Evolutionary conservation across 2,113 vertebrate genomes (phyloP).

Genomic region (Rhineura floridana): DNA sequence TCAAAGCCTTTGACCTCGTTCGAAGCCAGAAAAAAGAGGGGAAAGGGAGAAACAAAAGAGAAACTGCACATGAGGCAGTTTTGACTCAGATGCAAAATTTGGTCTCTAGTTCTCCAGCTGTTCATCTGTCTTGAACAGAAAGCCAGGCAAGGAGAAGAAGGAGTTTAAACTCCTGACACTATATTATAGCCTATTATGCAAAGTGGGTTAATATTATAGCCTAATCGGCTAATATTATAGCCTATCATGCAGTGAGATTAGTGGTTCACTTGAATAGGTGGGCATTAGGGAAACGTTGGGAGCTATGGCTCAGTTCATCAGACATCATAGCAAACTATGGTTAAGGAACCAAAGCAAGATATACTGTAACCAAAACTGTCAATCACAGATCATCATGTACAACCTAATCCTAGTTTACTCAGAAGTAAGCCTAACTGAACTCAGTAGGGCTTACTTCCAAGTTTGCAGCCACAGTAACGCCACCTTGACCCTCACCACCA

Average conservation of each 20-base stretch:
- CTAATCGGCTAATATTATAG: not conserved
- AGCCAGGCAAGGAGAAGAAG: not conserved
- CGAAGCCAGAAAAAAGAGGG: not conserved
- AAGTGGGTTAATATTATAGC: too few species aligned
- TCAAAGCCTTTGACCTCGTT: conserved; percentile 5
- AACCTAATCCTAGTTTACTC: not conserved
- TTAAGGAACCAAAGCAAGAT: not conserved
- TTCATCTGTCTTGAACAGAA: not conserved
- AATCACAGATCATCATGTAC: not conserved
- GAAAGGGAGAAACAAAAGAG: not conserved
- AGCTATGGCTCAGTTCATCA: not conserved
- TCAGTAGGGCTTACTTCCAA: not conserved
- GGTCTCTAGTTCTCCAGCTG: not conserved
- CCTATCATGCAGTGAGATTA: not conserved
- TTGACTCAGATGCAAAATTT: not conserved
- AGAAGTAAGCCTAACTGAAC: not conserved
- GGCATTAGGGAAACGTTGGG: not conserved
- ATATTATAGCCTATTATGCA: not conserved
- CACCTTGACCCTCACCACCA: not conserved
- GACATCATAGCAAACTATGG: not conserved
- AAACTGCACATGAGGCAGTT: not conserved
- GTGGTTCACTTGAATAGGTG: not conserved
- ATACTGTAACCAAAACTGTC: not conserved
- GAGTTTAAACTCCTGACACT: not conserved
- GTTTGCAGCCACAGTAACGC: not conserved